Percentiles rank a stretch among this genome's conserved stretches.
Conservation (phyloP, 1,140 invertebrate species). For the Ectropis grisescens region DNA sequence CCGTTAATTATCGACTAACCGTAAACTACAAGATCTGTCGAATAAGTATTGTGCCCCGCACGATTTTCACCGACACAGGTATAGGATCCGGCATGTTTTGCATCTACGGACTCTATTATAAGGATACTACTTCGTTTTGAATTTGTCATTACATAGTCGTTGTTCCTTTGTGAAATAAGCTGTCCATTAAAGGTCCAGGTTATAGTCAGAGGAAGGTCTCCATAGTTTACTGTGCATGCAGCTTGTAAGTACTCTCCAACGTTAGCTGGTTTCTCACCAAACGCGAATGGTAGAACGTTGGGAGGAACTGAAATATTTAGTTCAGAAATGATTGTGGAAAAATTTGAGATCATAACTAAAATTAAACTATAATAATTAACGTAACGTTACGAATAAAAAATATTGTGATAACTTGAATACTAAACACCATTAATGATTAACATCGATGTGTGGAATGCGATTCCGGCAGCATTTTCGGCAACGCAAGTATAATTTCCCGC, state of each 20-base stretch:
- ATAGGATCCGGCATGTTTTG: slow-evolving; percentile 82
- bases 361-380: slow-evolving; percentile 7
- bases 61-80: slow-evolving; percentile 85
- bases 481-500: slow-evolving; percentile 77
- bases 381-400: neutral
- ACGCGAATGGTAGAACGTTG: slow-evolving; percentile 73
- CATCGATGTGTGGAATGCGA: slow-evolving; percentile 52
- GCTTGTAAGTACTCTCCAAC: slow-evolving; percentile 79
- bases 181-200: slow-evolving; percentile 79
- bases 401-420: too few relatives aligned
- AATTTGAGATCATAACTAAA: slow-evolving; percentile 19
- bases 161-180: slow-evolving; percentile 71
- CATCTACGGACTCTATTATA: slow-evolving; percentile 79
- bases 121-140: slow-evolving; percentile 79
- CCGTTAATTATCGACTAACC: slow-evolving; percentile 69
- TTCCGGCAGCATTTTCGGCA: slow-evolving; percentile 76
- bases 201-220: slow-evolving; percentile 86
- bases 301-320: slow-evolving; percentile 69
- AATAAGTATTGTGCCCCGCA: slow-evolving; percentile 76
- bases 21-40: slow-evolving; percentile 78
- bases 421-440: slow-evolving; percentile 73
- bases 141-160: slow-evolving; percentile 74
- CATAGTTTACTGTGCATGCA: slow-evolving; percentile 88
- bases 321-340: slow-evolving; percentile 8
- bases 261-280: slow-evolving; percentile 77